Conservation (phyloP, 2,888 invertebrate species). For the Acanthosoma haemorrhoidale region DNA sequence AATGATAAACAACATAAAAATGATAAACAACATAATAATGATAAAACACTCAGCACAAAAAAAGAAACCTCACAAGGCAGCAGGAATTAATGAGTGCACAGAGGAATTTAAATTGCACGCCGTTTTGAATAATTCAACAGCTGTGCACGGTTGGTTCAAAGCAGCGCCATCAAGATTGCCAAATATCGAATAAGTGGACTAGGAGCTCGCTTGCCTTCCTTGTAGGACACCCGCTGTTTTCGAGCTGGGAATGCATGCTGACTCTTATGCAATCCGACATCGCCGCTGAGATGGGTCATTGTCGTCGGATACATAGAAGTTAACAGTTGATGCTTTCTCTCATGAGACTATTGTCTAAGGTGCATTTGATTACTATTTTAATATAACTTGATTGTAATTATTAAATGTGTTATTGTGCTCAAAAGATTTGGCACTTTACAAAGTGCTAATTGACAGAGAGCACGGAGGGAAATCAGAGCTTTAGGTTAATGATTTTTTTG, state of each 20-base stretch:
- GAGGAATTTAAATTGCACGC: constrained; percentile 8
- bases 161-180: constrained; percentile 10
- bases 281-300: background rate
- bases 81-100: constrained; percentile 8
- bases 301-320: no score
- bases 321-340: no score
- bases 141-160: background rate
- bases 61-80: constrained; percentile 1
- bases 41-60: background rate
- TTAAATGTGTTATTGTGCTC: no score
- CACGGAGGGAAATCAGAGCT: no score
- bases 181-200: constrained; percentile 11
- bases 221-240: background rate
- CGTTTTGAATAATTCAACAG: background rate
- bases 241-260: background rate
- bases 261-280: background rate
- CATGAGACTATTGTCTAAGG: background rate
- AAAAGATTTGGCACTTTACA: no score
- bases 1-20: no score
- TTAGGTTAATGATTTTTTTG: no score
- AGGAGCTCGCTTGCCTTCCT: background rate
- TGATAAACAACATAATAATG: no score
- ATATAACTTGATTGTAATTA: no score
- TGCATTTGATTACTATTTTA: background rate
- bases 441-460: no score